phyloP scores from a whole-genome alignment of 2,797 vertebrate genomes.

The Silurus aristotelis region DNA sequence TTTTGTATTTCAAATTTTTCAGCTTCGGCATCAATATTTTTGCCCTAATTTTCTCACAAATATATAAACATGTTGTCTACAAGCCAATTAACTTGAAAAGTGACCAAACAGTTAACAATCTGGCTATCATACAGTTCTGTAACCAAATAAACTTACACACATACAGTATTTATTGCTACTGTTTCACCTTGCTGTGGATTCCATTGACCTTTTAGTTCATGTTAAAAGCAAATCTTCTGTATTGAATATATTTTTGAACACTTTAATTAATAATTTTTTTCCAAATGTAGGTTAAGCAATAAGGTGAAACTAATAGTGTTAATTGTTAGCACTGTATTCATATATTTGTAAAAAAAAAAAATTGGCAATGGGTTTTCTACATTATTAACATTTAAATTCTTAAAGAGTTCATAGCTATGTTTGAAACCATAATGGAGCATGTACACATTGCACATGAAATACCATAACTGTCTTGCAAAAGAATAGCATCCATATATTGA shows the following conservation, averaged over 20 bases:
- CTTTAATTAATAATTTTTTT: background rate
- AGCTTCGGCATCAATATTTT: background rate
- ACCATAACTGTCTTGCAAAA: background rate
- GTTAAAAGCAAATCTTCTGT: background rate
- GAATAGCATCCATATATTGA: background rate
- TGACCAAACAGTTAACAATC: background rate
- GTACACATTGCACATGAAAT: background rate
- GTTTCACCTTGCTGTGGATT: background rate
- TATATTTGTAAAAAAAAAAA: background rate
- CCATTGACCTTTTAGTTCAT: background rate
- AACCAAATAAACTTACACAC: background rate
- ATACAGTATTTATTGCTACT: background rate
- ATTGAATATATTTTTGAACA: background rate
- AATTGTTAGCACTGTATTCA: background rate
- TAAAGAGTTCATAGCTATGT: background rate
- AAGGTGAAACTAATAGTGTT: background rate
- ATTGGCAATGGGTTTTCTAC: background rate
- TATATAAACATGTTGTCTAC: background rate
- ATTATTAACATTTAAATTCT: background rate
- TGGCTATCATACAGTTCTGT: background rate
- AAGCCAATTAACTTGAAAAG: background rate
- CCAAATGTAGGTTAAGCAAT: background rate
- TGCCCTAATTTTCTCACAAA: background rate
- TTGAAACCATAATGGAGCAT: background rate
- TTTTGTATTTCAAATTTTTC: background rate